A percentile compares a stretch with the other conserved stretches of the same genome.
Evolutionary conservation across 2,888 invertebrate genomes (phyloP).

Genomic region (Drosophila incognita): DNA sequence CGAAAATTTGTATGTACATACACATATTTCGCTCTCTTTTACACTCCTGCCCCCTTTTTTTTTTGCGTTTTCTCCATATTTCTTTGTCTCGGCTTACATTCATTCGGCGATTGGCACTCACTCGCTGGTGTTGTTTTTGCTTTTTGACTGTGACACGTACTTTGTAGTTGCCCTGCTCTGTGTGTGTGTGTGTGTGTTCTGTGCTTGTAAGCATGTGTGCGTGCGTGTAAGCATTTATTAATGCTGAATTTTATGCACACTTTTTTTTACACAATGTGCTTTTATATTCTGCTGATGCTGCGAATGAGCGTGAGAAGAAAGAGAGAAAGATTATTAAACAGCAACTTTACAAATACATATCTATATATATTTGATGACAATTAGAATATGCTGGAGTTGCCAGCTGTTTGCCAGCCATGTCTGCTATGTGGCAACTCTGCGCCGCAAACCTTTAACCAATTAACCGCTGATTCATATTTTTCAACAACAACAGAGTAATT

Average conservation of each 20-base stretch:
- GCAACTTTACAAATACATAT: neutral
- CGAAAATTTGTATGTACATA: slow-evolving; percentile 57
- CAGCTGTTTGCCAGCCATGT: slow-evolving; percentile 37
- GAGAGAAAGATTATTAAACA: slow-evolving; percentile 12
- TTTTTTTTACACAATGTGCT: slow-evolving; percentile 23
- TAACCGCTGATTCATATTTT: slow-evolving; percentile 63
- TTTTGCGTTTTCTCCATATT: slow-evolving; percentile 53
- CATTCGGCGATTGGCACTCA: slow-evolving; percentile 62
- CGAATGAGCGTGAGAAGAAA: neutral
- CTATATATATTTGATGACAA: slow-evolving; percentile 32
- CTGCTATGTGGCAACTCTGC: slow-evolving; percentile 50
- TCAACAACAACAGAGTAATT: slow-evolving; percentile 9
- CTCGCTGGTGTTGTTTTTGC: slow-evolving; percentile 65
- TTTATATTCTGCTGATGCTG: slow-evolving; percentile 16
- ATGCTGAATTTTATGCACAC: slow-evolving; percentile 19
- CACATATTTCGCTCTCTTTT: slow-evolving; percentile 61
- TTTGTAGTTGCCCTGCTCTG: slow-evolving; percentile 39
- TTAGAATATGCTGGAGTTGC: slow-evolving; percentile 48
- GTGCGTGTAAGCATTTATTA: slow-evolving; percentile 20
- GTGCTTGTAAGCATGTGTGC: slow-evolving; percentile 19
- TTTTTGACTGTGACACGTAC: slow-evolving; percentile 69
- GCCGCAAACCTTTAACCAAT: slow-evolving; percentile 35
- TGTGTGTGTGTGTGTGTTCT: slow-evolving; percentile 24
- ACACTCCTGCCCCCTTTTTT: slow-evolving; percentile 42
- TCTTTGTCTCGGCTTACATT: slow-evolving; percentile 66